A percentile compares a stretch with the other conserved stretches of the same genome.
These are phyloP conservation scores for Fulica atra DNA, from an alignment of 2,113 vertebrate genomes.

Conservation along the genomic window DNA sequence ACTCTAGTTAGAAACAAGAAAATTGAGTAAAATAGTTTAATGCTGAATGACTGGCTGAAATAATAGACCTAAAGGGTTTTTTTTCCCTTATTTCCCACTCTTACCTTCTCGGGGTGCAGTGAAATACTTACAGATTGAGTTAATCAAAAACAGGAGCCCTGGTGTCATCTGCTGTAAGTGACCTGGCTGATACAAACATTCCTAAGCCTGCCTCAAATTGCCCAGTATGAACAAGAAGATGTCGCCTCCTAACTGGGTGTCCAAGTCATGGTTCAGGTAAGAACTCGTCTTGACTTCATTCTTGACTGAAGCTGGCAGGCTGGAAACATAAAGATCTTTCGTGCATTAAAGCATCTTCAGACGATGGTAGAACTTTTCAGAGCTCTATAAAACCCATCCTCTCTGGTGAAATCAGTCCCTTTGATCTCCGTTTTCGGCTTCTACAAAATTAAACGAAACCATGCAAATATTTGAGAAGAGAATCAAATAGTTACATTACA, in stretches of 20 bases:
- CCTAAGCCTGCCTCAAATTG: background rate
- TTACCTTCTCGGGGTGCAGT: background rate
- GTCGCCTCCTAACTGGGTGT: background rate
- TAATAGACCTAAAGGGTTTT: background rate
- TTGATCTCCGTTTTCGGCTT: constrained; percentile 32
- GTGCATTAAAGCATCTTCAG: constrained; percentile 49
- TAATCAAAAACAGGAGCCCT: background rate
- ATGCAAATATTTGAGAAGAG: background rate
- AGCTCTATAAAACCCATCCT: background rate
- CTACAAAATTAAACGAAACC: constrained; percentile 9
- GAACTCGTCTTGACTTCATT: background rate
- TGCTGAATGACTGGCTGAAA: background rate
- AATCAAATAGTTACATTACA: background rate
- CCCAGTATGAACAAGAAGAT: background rate
- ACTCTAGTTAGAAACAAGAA: background rate
- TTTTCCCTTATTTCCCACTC: background rate
- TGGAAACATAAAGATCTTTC: background rate
- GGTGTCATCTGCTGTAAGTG: background rate
- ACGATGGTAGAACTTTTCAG: background rate
- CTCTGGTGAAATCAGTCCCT: constrained; percentile 31
- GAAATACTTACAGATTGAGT: background rate
- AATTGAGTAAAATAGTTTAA: background rate
- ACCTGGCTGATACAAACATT: background rate
- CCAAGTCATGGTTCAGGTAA: constrained; percentile 50
- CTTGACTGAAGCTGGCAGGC: constrained; percentile 52